Base-by-base conservation (phyloP, 2,113 vertebrate genomes). In the Sinocyclocheilus anophthalmus region DNA sequence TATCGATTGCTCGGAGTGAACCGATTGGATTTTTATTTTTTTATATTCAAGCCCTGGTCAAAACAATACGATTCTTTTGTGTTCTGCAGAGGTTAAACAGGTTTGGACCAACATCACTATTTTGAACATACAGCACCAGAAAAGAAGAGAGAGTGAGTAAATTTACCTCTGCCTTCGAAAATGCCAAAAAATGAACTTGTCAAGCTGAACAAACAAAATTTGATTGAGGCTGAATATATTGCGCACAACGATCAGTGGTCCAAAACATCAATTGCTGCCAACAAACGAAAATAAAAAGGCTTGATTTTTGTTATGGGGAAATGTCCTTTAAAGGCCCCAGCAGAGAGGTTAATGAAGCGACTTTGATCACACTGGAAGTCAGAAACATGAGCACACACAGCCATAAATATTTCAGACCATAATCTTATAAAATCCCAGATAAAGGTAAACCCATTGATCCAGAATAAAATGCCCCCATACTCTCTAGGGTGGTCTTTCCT, bases 341-440 rank as follows among this genome's bases (percentile, higher is more conserved):
- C 30, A 37, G 37, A 63, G 84, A 83, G 81, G 80, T 20, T 83
- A 86, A 81, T 81, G 80, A 86, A 81, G 78, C 61, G 13, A 59
- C 69, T 82, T 82, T 81, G 78, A 86, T 82, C 85, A 82, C 78
- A 76, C 55, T 81, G 69, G 55, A 75, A 85, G 26, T 70, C 80
- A 53, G 45, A 82, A 53, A 82, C n/a, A 6, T 7, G 63, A 30
- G 14, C 61, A 63, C 42, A 13, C 76, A 53, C 20, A 65, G 2
- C 59, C 57, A 85, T 85, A 80, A 87, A 84, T 84, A 84, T 61
- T 84, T 75, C 61, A 78, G 12, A 57, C 50, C 45, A 30, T 82
- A 50, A 84, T 67, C 63, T 39, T 81, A 78, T 87, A 24, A 83
- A 42, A 37, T 45, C 20, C 20, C 10, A 39, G 61, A 76, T 61